Evolutionary conservation across 2,113 vertebrate genomes (phyloP).

Genomic region (Macquaria australasica): DNA sequence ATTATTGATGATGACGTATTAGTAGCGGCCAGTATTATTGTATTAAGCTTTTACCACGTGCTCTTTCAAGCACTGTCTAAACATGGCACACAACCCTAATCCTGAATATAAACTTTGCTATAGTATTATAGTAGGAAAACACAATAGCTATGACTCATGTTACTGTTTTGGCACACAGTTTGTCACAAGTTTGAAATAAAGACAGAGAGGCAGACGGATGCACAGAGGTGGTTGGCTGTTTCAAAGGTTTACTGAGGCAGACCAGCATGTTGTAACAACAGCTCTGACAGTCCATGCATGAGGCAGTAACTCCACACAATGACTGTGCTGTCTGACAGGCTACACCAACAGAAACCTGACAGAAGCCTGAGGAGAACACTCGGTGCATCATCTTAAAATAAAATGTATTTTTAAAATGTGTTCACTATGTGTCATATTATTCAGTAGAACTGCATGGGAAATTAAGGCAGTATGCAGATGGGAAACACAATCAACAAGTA

Average conservation of each 20-base stretch:
- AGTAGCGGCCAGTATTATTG: too few species aligned
- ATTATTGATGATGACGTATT: too few species aligned
- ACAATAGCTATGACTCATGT: neutral
- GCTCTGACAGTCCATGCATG: constrained; percentile 15
- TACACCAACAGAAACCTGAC: neutral
- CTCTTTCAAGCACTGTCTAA: neutral
- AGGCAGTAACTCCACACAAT: neutral
- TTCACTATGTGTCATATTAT: neutral
- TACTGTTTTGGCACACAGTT: neutral
- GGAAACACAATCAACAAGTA: neutral
- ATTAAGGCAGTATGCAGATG: neutral
- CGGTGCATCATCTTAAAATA: neutral
- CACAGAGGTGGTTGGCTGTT: neutral
- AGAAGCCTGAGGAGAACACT: neutral
- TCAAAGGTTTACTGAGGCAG: neutral
- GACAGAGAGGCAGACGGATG: neutral
- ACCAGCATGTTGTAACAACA: constrained; percentile 13
- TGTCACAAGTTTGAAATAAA: neutral
- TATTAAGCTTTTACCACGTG: too few species aligned
- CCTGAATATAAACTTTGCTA: neutral
- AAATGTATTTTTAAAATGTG: neutral
- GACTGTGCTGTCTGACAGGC: neutral
- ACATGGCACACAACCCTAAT: neutral
- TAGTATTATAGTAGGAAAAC: neutral
- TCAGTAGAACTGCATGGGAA: neutral